A percentile compares a stretch with the other conserved stretches of the same genome.
These are phyloP conservation scores for Rhamnusium bicolor DNA, from an alignment of 2,888 invertebrate species.

Conservation along the genomic window DNA sequence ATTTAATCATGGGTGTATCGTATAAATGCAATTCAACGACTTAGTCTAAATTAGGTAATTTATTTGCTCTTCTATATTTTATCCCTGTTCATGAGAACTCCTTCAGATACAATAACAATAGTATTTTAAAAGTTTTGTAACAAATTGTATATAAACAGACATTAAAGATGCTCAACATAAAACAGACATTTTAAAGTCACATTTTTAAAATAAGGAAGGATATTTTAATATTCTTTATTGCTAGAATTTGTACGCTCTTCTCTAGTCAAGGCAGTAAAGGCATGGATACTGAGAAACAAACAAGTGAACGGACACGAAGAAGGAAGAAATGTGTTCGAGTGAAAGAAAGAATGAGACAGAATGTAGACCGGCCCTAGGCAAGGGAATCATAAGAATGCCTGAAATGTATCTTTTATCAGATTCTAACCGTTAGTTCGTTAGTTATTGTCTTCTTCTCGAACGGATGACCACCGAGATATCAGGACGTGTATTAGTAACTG, in stretches of 20 bases:
- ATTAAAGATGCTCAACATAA: neutral
- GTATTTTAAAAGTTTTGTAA: neutral
- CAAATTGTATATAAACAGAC: neutral
- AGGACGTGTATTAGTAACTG: conserved; percentile 65
- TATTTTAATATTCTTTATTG: conserved; percentile 10
- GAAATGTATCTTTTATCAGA: conserved; percentile 65
- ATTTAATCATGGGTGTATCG: too few relatives aligned
- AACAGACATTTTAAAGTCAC: conserved; percentile 1
- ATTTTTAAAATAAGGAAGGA: conserved; percentile 5
- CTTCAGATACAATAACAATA: neutral
- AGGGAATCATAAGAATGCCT: conserved; percentile 61
- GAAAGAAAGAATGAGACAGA: conserved; percentile 43
- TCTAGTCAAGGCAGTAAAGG: neutral
- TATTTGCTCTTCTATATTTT: neutral
- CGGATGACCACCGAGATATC: conserved; percentile 64
- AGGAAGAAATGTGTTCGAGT: neutral
- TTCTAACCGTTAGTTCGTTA: conserved; percentile 66
- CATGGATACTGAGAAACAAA: neutral
- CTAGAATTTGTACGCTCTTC: neutral
- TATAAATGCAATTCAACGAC: too few relatives aligned
- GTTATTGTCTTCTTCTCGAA: conserved; percentile 65
- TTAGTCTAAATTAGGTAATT: too few relatives aligned
- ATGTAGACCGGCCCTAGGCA: conserved; percentile 56
- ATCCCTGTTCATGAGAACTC: neutral
- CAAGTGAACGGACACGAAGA: neutral